These are phyloP conservation scores for Pelodiscus sinensis DNA, from an alignment of 2,113 vertebrate genomes.

Conservation along the genomic window DNA sequence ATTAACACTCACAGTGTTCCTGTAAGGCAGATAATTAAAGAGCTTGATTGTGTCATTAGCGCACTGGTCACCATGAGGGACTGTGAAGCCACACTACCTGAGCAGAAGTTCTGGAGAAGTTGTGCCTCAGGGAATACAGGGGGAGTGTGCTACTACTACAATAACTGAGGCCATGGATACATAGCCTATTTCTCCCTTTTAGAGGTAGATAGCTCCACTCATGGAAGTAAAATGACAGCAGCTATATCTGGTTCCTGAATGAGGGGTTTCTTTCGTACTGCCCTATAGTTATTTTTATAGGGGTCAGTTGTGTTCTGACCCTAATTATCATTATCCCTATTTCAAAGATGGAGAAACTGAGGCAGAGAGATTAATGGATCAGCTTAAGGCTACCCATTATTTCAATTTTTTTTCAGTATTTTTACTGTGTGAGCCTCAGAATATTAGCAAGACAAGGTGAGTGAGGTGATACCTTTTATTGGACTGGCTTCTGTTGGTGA, in stretches of 20 bases:
- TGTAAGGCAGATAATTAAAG: not conserved
- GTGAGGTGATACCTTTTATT: not conserved
- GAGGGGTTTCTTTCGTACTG: not conserved
- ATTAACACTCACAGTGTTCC: not conserved
- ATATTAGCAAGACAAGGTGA: not conserved
- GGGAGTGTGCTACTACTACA: not conserved
- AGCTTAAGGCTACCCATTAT: not conserved
- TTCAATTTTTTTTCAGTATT: not conserved
- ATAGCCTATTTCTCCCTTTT: not conserved
- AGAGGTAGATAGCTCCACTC: not conserved
- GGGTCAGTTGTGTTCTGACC: too few relatives aligned
- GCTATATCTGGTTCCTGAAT: not conserved
- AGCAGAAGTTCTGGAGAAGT: not conserved
- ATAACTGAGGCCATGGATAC: too few relatives aligned
- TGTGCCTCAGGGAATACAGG: not conserved
- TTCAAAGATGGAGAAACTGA: not conserved
- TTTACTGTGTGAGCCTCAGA: not conserved
- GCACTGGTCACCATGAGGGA: not conserved
- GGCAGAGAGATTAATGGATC: not conserved
- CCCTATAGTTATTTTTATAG: too few relatives aligned
- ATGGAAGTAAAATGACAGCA: not conserved
- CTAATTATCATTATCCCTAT: not conserved
- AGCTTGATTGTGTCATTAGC: not conserved
- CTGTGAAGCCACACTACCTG: not conserved
- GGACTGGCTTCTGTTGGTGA: not conserved